Base-by-base conservation (phyloP, 2,113 vertebrate genomes). In the Vimba vimba region DNA sequence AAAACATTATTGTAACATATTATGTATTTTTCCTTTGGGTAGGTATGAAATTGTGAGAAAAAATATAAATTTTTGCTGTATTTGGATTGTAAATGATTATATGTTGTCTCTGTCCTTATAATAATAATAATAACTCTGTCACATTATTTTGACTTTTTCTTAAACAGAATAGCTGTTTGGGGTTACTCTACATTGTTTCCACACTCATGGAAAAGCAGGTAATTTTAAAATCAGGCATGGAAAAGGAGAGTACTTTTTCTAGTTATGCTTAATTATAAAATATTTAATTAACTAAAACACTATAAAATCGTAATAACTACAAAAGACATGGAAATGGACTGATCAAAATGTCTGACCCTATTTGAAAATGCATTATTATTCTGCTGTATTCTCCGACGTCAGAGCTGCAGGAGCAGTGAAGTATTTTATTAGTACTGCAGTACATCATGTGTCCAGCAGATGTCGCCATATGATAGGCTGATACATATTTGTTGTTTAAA, bases 401-500 rank as follows among this genome's bases (percentile, higher is more conserved):
- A 77, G 27, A 77, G 23, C 66, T 39, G 33, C 33, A 36, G 17
- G 17, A 36, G 30, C 64, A 36, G 15, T 9, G 6, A 36, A 21
- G 7, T 36, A 4, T 69, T 69, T 36, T 69, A 10, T 69, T 39
- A 21, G 66, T 1, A 21, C 36, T 33, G 75, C 17, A 81, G 64
- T 88, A 15, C 21, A 64, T 7, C 36, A 39, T 11, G 15, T 30
- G 23, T 9, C 84, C 87, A 79, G 80, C 30, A 88, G 87, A 75
- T 83, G 87, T 83, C 87, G 55, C 87, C 55, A 85, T 43, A 45
- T 66, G 76, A 79, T 39, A 60, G 64, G 15, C 10, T 68, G 71
- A 74, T 43, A 47, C 47, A 74, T 45, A n/a, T 74, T 74, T 75
- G 12, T 75, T 47, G n/a, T 75, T 47, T 25, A 47, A 45, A 43